Evolutionary conservation across 2,113 vertebrate species (phyloP).

Genomic region (Pithys albifrons): DNA sequence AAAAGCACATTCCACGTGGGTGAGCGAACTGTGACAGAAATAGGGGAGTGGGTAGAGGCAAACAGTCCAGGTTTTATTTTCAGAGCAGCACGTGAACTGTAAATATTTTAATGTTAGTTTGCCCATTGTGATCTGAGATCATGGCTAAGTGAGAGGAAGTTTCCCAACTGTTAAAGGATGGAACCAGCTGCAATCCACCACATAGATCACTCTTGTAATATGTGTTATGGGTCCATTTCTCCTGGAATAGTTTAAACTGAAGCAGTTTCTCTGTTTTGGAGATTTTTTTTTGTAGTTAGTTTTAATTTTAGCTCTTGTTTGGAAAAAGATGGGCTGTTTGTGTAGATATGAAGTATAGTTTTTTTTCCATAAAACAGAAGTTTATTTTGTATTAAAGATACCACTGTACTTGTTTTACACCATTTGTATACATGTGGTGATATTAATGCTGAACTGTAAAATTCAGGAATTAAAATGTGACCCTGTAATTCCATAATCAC

Average conservation of each 20-base stretch:
- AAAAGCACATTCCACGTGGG: constrained; percentile 81
- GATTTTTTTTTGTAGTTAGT: constrained; percentile 78
- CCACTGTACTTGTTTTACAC: constrained; percentile 93
- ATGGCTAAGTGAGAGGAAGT: constrained; percentile 62
- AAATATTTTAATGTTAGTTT: constrained; percentile 83
- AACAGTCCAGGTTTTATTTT: constrained; percentile 70
- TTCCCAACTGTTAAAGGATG: constrained; percentile 32
- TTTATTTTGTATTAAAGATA: constrained; percentile 95
- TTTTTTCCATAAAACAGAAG: constrained; percentile 86
- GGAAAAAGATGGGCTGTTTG: constrained; percentile 83
- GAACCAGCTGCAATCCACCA: constrained; percentile 72
- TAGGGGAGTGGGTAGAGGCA: constrained; percentile 55
- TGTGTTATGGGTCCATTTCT: constrained; percentile 80
- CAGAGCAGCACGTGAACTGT: constrained; percentile 75
- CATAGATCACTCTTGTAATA: constrained; percentile 74
- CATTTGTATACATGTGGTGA: constrained; percentile 97
- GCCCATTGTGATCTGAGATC: constrained; percentile 80
- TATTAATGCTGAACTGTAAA: constrained; percentile 88
- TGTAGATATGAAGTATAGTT: constrained; percentile 87
- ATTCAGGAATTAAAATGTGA: constrained; percentile 98
- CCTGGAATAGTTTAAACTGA: constrained; percentile 80
- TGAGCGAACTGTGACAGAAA: background rate
- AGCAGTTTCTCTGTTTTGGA: constrained; percentile 80
- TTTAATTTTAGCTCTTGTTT: constrained; percentile 84
- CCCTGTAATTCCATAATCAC: constrained; percentile 86